Evolutionary conservation across 2,888 invertebrate genomes (phyloP), one percentile per base, ranked within the genome.

Genomic region (Nasonovia ribisnigri): DNA sequence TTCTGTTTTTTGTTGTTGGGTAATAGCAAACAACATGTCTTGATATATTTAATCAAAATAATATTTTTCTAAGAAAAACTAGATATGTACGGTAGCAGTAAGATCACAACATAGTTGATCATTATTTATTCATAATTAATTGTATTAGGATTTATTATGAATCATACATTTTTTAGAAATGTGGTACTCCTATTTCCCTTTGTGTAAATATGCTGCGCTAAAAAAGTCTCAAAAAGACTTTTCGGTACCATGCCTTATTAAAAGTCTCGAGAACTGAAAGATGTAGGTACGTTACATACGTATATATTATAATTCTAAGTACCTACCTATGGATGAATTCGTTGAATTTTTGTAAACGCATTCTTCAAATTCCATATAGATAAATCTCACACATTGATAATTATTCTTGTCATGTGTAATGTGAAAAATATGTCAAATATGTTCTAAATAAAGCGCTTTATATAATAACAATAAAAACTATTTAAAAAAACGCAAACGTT

Each of bases 371-470:
- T 67, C n/a, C 67, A 54, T 54, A 67, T 5, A 16, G 67, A 67
- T 67, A 67, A n/a, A 67, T 67, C 13, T 67, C n/a, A 16, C 67
- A 16, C n/a, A 16, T 67, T 16, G 16, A n/a, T 67, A 67, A n/a
- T n/a, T n/a, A 54, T 54, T 54, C 54, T 67, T n/a, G 67, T n/a
- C 67, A 16, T 5, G 67, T 16, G 67, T 67, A 67, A 67, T 67
- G n/a, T 67, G 67, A 67, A 67, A 67, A 67, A 67, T 67, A 67
- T 67, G n/a, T 16, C n/a, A n/a, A 67, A 67, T 67, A 67, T 67
- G n/a, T n/a, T 67, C 16, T 67, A 67, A n/a, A 67, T 67, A 16
- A 67, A 67, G n/a, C 16, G 6, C n/a, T n/a, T n/a, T 67, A 67
- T n/a, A 67, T 67, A 67, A 67, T 67, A 67, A n/a, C 16, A 67